Percentiles rank a stretch among this genome's conserved stretches.
Conservation (phyloP, 2,797 vertebrate species). For the Nothura maculosa region DNA sequence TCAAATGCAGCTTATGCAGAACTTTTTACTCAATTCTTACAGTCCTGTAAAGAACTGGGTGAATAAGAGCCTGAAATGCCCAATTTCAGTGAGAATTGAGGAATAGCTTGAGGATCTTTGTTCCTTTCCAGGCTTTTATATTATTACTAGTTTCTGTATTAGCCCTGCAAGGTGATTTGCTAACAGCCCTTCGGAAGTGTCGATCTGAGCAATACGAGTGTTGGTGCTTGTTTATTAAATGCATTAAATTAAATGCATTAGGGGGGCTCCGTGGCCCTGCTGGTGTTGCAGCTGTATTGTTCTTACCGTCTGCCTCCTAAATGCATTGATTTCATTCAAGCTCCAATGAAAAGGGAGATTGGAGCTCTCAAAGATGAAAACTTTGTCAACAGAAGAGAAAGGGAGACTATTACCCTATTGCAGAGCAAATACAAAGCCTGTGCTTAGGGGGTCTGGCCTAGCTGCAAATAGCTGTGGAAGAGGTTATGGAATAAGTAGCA, state of each 20-base stretch:
- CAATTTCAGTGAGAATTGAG: background rate
- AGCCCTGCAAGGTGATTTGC: background rate
- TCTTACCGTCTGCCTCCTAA: background rate
- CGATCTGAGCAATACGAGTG: rapidly evolving
- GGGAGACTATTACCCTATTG: background rate
- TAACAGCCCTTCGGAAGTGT: rapidly evolving
- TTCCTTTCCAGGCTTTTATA: background rate
- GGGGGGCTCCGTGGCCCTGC: rapidly evolving
- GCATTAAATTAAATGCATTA: background rate
- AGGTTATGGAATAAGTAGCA: background rate
- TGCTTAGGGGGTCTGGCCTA: background rate
- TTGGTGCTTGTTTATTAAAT: background rate
- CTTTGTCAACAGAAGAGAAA: background rate
- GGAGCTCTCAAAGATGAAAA: background rate
- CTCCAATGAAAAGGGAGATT: background rate
- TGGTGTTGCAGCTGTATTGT: background rate
- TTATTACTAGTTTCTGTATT: background rate
- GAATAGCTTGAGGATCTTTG: background rate
- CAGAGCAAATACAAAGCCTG: background rate
- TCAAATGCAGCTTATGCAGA: background rate
- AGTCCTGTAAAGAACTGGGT: background rate
- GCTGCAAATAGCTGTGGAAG: background rate
- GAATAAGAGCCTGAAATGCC: background rate
- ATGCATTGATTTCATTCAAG: no score
- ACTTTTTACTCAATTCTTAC: background rate